Base-by-base conservation (phyloP, 2,888 invertebrate genomes). In the Molanna angustata region DNA sequence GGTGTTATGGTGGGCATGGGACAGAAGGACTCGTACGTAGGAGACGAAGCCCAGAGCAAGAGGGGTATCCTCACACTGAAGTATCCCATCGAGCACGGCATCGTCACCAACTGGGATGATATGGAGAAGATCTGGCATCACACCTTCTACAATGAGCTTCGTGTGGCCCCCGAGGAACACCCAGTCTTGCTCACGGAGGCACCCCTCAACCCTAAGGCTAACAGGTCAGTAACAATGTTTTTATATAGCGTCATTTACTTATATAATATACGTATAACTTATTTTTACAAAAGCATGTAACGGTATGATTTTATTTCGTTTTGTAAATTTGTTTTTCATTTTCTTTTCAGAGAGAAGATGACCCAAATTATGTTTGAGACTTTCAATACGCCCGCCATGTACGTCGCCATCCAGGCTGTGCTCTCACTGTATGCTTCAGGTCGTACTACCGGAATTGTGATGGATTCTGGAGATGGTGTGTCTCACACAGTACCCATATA, bases 401-500 rank as follows among this genome's bases (percentile, higher is more conserved):
- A 93, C 75, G 92, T 94, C 61, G 92, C 93, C 69, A 93, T 94
- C 77, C 93, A 94, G 78, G 93, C 93, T 65, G 93, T 93, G 63
- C 83, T 94, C 59, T 93, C 93, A 37, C 80, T 94, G 73, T 94
- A 94, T 76, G 94, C 94, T 61, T 93, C 93, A 69, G 94, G 94
- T 80, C 90, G 94, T 84, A 94, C 94, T 76, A 94, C 94, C 71
- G 94, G 94, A 84, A 94, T 94, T 73, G 94, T 95, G 60, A 79
- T 94, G 68, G 94, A 95, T 78, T 93, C 93, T 64, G 94, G 94
- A 62, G 94, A 94, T 77, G 94, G 94, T 78, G 94, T 94, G 61
- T 93, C 94, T 46, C 94, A 94, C 84, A 93, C 94, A 49, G 93
- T 94, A 57, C 94, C 94, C 71, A 93, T 94, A 82, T 94, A 94